Base-by-base conservation (phyloP, 1,140 invertebrate genomes). In the Archivesica marissinica region DNA sequence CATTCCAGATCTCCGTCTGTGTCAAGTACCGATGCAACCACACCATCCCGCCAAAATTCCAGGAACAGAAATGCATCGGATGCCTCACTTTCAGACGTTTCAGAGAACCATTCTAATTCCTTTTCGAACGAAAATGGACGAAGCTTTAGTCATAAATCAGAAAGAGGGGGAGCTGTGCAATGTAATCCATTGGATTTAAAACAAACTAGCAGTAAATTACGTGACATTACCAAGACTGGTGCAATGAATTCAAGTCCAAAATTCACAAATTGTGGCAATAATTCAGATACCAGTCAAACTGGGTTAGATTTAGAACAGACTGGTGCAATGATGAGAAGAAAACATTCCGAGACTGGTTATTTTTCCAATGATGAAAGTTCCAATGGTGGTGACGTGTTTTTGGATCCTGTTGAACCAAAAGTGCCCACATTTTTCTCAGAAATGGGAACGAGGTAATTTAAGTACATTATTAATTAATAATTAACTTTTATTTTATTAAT, bases 341-440 rank as follows among this genome's bases (percentile, higher is more conserved):
- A 28, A 1, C 33, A 35, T 35, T 72, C 68, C 28, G 90, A 54
- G 89, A 90, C 41, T 56, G 47, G 52, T 38, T 44, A 54, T n/a
- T 11, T 61, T 23, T 75, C 72, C 50, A 72, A 44, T 52, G 80
- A 74, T 35, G 80, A 82, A 38, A 35, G 23, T 35, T 38, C 38
- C 25, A 66, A 56, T 76, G 82, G 68, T 23, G 44, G 56, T 3
- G 82, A 85, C 68, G 82, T 85, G 59, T 85, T 85, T 47, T 66
- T 76, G 74, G 91, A 92, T 89, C 90, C 91, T 44, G 89, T 92
- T 61, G 91, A 91, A 89, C 79, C 82, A 52, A 89, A 82, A 79
- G 87, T 89, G 59, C 81, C 88, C 30, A 92, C 91, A 13, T 92
- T 92, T 88, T 92, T 92, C 68, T 91, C 91, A n/a, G 78, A 54